phyloP scores from a whole-genome alignment of 1,140 invertebrate species.

The Drosophila nigrodunni region DNA sequence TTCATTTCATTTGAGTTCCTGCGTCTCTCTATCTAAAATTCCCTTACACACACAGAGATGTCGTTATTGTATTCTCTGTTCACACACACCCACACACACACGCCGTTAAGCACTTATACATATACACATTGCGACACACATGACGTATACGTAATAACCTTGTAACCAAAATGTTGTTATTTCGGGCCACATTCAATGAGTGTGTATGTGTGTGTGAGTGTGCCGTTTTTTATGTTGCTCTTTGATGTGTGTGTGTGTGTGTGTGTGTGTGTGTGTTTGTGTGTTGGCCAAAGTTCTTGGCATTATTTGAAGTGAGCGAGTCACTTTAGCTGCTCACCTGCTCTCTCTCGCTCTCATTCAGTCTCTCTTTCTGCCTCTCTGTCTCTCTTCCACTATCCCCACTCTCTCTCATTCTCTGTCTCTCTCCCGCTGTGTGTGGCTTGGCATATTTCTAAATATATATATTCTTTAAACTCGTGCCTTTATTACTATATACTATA shows the following conservation, averaged over 20 bases:
- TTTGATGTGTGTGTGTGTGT: constrained; percentile 25
- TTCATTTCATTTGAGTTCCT: constrained; percentile 47
- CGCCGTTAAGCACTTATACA: constrained; percentile 29
- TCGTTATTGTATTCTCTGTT: constrained; percentile 61
- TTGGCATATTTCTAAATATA: constrained; percentile 76
- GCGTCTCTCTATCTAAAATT: constrained; percentile 20
- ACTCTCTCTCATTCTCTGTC: constrained; percentile 16
- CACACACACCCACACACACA: constrained; percentile 39
- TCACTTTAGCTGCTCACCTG: constrained; percentile 63
- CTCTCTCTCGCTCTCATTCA: constrained; percentile 30
- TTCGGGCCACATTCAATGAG: constrained; percentile 59
- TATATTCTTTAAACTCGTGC: constrained; percentile 65
- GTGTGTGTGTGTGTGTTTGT: constrained; percentile 40
- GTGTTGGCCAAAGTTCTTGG: constrained; percentile 67
- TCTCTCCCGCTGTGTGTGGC: constrained; percentile 47
- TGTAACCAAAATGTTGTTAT: constrained; percentile 83
- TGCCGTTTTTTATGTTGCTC: constrained; percentile 50
- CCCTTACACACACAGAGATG: constrained; percentile 35
- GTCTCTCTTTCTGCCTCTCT: constrained; percentile 17
- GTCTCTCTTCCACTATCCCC: constrained; percentile 13
- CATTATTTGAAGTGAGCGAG: constrained; percentile 74
- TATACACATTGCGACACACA: constrained; percentile 42
- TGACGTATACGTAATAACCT: constrained; percentile 80
- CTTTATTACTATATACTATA: constrained; percentile 19
- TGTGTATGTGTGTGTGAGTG: constrained; percentile 37